These are phyloP conservation scores for Cheilosia impressa DNA, from an alignment of 2,888 invertebrate species.

Conservation along the genomic window DNA sequence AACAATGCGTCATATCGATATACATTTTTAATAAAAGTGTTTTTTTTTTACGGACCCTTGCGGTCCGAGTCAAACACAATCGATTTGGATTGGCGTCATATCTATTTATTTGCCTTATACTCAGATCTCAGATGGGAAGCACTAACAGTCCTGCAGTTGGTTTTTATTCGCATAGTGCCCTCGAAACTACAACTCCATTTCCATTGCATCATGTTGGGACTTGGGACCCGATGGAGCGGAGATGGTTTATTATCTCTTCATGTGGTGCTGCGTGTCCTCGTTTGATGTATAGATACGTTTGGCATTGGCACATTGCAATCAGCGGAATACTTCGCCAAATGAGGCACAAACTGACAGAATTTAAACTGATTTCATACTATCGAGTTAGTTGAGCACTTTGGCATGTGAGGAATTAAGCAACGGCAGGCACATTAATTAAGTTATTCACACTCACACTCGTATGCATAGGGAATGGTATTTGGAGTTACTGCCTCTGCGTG, in stretches of 20 bases:
- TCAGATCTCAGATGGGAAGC: constrained; percentile 29
- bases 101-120: constrained; percentile 50
- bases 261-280: constrained; percentile 34
- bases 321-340: constrained; percentile 62
- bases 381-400: constrained; percentile 63
- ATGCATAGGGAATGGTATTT: constrained; percentile 36
- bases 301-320: constrained; percentile 47
- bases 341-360: constrained; percentile 57
- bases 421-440: constrained; percentile 68
- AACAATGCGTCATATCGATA: constrained; percentile 83
- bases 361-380: constrained; percentile 71
- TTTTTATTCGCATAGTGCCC: constrained; percentile 38
- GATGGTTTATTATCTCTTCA: constrained; percentile 39
- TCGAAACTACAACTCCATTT: not conserved
- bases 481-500: constrained; percentile 9
- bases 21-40: constrained; percentile 83
- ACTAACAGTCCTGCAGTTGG: constrained; percentile 37
- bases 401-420: constrained; percentile 68
- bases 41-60: constrained; percentile 56
- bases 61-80: constrained; percentile 67
- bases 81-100: constrained; percentile 69
- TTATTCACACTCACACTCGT: constrained; percentile 74
- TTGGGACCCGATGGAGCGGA: constrained; percentile 11
- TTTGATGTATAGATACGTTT: constrained; percentile 47
- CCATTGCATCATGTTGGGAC: not conserved